Percentiles rank a stretch among this genome's conserved stretches.
phyloP scores from a whole-genome alignment of 2,113 vertebrate species.

The Hydropotes inermis region DNA sequence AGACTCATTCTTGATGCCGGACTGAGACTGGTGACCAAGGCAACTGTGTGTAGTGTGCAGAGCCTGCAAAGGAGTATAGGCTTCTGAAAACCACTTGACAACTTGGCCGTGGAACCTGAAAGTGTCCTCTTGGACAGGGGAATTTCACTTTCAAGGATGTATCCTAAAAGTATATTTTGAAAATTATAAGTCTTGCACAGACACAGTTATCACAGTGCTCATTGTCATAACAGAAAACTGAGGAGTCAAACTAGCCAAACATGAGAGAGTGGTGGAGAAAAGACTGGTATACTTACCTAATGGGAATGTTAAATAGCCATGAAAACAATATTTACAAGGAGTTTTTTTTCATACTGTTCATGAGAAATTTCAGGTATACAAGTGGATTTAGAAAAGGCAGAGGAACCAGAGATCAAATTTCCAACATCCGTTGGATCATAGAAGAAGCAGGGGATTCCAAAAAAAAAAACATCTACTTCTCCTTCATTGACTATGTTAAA shows the following conservation, averaged over 20 bases:
- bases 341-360: neutral
- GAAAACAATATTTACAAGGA: neutral
- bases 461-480: neutral
- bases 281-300: neutral
- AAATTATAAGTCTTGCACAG: neutral
- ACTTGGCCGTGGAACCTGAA: neutral
- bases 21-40: neutral
- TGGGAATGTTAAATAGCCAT: neutral
- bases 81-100: neutral
- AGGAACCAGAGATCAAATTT: neutral
- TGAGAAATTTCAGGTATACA: neutral
- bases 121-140: neutral
- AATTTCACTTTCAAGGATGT: neutral
- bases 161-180: neutral
- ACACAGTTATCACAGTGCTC: neutral
- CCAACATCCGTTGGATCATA: neutral
- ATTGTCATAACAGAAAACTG: neutral
- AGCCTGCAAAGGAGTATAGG: neutral
- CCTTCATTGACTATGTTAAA: neutral
- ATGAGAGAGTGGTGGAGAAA: neutral
- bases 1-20: neutral
- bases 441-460: neutral
- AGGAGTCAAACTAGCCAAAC: neutral
- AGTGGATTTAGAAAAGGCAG: neutral
- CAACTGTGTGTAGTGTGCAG: neutral